Evolutionary conservation across 2,113 vertebrate species (phyloP).

Genomic region (Coregonus clupeaformis): DNA sequence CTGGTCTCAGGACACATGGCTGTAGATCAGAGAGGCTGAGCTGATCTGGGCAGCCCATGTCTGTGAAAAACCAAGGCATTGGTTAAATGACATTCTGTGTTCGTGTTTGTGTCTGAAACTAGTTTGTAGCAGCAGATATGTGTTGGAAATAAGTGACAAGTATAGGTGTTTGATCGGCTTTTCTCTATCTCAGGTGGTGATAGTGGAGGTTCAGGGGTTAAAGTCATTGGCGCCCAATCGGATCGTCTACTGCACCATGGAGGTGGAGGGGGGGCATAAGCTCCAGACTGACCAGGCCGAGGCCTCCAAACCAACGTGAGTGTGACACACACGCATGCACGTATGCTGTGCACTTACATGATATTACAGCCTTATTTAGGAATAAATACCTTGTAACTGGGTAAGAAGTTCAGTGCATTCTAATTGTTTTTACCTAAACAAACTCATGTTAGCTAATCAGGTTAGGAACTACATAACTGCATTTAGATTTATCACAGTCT

Average conservation of each 20-base stretch:
- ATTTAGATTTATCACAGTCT: not conserved
- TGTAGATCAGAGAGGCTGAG: too few species aligned
- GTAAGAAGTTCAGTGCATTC: too few species aligned
- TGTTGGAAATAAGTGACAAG: too few species aligned
- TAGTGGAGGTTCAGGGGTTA: conserved; percentile 96
- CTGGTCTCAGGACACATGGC: too few species aligned
- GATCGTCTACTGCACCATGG: conserved; percentile 99
- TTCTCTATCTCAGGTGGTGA: conserved; percentile 83
- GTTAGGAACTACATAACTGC: not conserved
- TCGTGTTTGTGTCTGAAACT: too few species aligned
- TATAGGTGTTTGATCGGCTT: not conserved
- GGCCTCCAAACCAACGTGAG: conserved; percentile 96
- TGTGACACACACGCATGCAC: conserved; percentile 6
- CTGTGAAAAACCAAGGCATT: too few species aligned
- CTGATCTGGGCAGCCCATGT: too few species aligned
- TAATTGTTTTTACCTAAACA: not conserved
- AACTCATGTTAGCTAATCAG: not conserved
- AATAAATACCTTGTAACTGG: too few species aligned
- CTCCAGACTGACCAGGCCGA: conserved; percentile 98
- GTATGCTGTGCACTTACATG: too few species aligned
- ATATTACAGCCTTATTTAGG: too few species aligned
- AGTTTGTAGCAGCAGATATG: too few species aligned
- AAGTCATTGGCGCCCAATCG: conserved; percentile 96
- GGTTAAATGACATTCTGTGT: too few species aligned
- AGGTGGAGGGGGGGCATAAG: conserved; percentile 97